Evolutionary conservation across 2,888 invertebrate species (phyloP), one percentile per base, ranked within the genome.

Genomic region (Pseudeuparius sepicola): DNA sequence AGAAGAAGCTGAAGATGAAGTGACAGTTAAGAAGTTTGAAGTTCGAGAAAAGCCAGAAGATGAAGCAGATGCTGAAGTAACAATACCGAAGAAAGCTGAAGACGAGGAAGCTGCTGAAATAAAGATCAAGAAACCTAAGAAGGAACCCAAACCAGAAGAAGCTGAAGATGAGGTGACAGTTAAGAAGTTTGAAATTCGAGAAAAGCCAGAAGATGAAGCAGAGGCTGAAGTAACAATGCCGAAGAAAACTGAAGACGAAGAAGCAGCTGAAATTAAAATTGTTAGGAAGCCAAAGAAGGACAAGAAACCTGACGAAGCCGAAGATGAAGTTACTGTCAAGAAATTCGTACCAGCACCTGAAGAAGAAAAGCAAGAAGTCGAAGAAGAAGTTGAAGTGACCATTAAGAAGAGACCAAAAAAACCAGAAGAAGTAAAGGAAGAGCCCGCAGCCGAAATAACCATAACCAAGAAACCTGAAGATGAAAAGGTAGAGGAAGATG

Each of bases 41-140:
- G 78, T 56, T 44, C 68, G 73, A 51, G 68, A 72, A 50, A 65
- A 66, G 40, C 65, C 68, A 50, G 70, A 71, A 52, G 66, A 78
- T 16, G 80, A 75, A 2, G 68, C 80, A 12, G 80, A 78, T 53
- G 36, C 60, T 3, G 55, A 13, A 24, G 34, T 61, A 7, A n/a
- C n/a, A n/a, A n/a, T n/a, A n/a, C 60, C 62, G 43, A 54, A 58
- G n/a, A 60, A 34, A 26, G 14, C 18, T 17, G 23, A 60, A 53
- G 56, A 59, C 11, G 63, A 63, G 40, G 46, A 45, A 31, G 24
- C 37, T 17, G 20, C 36, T 12, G 33, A 37, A 24, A 40, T 47
- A 24, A 30, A 31, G 27, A 43, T 14, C 11, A 4, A 45, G 26
- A 40, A 45, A 12, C 53, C 54, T 47, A 50, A 51, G 18, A 57